Evolutionary conservation across 2,113 vertebrate genomes (phyloP).

Genomic region (Junco hyemalis): DNA sequence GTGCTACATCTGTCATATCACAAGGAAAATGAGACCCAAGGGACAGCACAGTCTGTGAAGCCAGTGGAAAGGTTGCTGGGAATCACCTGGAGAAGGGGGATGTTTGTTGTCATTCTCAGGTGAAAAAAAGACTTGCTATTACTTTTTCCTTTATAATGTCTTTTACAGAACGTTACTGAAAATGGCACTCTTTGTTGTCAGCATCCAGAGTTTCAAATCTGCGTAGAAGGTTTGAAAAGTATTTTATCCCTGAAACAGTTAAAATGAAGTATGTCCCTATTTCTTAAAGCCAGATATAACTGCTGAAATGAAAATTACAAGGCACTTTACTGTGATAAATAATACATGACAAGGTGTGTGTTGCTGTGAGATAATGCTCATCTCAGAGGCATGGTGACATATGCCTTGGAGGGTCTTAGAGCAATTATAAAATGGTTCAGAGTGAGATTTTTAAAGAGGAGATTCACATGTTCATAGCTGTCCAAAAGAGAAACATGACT

Average conservation of each 20-base stretch:
- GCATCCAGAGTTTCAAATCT: neutral
- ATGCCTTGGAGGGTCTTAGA: conserved; percentile 12
- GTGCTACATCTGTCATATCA: fast-evolving
- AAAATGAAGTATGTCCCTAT: neutral
- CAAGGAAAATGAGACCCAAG: neutral
- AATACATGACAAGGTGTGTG: conserved; percentile 43
- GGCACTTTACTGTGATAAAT: conserved; percentile 41
- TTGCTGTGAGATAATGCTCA: conserved; percentile 10
- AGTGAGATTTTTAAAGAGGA: conserved; percentile 31
- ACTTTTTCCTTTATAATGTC: neutral
- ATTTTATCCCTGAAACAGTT: neutral
- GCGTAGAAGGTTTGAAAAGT: neutral
- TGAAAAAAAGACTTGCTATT: neutral
- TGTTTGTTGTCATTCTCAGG: neutral
- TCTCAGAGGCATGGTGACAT: neutral
- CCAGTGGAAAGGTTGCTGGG: neutral
- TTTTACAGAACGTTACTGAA: neutral
- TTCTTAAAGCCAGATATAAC: conserved; percentile 19
- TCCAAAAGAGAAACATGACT: conserved; percentile 2
- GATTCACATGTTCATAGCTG: neutral
- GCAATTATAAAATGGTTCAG: conserved; percentile 31
- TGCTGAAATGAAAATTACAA: conserved; percentile 56
- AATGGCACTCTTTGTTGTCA: neutral
- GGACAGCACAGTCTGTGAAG: neutral
- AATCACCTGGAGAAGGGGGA: neutral